Percentiles rank a stretch among this genome's conserved stretches.
phyloP scores from a whole-genome alignment of 2,888 invertebrate species.

The Drosophila barbarae region DNA sequence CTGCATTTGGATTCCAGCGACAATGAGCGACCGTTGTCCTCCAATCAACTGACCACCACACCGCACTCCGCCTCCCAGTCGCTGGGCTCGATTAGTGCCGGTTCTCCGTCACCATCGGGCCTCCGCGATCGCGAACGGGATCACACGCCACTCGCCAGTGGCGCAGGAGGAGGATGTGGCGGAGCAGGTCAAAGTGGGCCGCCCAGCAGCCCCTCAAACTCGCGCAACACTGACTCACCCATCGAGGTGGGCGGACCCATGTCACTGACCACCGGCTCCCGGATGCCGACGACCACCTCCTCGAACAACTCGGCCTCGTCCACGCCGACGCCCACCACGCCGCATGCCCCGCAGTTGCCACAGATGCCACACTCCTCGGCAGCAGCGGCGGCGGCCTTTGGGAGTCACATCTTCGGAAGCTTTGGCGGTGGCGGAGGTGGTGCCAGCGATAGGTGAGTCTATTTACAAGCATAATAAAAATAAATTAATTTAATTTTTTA shows the following conservation, averaged over 20 bases:
- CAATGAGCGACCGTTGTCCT: constrained; percentile 79
- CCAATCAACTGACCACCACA: constrained; percentile 76
- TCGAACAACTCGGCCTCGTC: constrained; percentile 67
- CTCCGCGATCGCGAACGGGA: constrained; percentile 59
- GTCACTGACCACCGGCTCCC: constrained; percentile 75
- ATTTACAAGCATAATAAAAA: neutral
- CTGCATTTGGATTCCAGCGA: constrained; percentile 77
- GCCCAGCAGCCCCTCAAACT: constrained; percentile 81
- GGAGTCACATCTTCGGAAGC: constrained; percentile 85
- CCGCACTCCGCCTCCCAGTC: constrained; percentile 80
- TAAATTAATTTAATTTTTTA: neutral
- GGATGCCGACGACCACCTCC: constrained; percentile 56
- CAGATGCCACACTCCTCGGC: constrained; percentile 73
- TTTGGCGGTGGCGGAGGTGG: constrained; percentile 76
- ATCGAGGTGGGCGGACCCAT: constrained; percentile 80
- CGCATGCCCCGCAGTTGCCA: constrained; percentile 70
- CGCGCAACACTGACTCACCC: constrained; percentile 83
- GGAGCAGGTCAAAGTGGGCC: constrained; percentile 31
- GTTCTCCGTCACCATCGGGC: constrained; percentile 79
- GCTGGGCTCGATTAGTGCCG: constrained; percentile 81
- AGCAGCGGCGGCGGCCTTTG: constrained; percentile 83
- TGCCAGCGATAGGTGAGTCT: constrained; percentile 81
- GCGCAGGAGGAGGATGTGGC: constrained; percentile 59
- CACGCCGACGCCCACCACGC: constrained; percentile 70
- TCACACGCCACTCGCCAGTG: constrained; percentile 77